phyloP scores from a whole-genome alignment of 2,113 vertebrate species.

The Ifrita kowaldi region DNA sequence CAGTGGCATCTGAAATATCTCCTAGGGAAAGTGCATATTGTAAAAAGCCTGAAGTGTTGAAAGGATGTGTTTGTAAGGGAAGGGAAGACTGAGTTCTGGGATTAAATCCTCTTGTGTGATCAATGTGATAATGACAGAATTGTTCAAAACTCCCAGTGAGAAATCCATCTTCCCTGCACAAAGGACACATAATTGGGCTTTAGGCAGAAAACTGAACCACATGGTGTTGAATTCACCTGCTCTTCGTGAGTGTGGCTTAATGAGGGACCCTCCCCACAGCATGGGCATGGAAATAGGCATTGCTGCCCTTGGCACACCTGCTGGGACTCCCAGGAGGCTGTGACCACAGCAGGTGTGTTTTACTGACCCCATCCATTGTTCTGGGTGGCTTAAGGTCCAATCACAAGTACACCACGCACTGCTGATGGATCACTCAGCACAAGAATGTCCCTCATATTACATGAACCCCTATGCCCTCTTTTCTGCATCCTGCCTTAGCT shows the following conservation, averaged over 20 bases:
- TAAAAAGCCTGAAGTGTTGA: neutral
- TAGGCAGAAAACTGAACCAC: neutral
- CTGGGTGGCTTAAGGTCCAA: neutral
- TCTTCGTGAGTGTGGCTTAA: neutral
- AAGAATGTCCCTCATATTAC: neutral
- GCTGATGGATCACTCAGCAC: neutral
- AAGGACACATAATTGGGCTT: neutral
- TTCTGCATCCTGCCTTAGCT: neutral
- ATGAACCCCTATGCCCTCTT: neutral
- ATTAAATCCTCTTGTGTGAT: neutral
- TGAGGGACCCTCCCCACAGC: neutral
- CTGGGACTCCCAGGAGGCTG: neutral
- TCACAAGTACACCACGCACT: rapidly evolving
- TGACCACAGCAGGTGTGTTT: neutral
- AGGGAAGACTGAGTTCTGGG: neutral
- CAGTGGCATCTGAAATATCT: neutral
- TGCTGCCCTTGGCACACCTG: neutral
- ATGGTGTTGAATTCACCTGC: neutral
- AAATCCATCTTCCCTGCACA: neutral
- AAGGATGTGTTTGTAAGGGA: neutral
- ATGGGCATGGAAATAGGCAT: neutral
- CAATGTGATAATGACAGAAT: neutral
- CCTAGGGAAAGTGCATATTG: neutral
- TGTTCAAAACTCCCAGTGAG: neutral
- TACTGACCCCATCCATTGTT: neutral